phyloP scores from a whole-genome alignment of 2,888 invertebrate species.

The Brachynemurus nebulosus region DNA sequence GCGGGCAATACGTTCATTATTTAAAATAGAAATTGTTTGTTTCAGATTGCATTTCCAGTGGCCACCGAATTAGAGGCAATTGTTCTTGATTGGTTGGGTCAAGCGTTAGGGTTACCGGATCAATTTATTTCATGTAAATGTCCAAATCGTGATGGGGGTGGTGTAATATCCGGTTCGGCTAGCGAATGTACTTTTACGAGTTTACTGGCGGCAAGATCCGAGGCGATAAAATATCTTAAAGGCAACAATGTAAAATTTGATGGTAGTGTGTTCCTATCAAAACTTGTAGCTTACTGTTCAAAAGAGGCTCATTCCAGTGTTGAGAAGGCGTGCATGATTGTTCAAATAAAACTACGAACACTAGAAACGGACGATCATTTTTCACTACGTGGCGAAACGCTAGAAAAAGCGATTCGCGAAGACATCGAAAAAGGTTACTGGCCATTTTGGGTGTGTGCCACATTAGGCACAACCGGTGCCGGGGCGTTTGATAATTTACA shows the following conservation, averaged over 20 bases:
- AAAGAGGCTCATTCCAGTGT: conserved; percentile 63
- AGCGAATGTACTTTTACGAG: conserved; percentile 70
- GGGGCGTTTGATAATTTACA: conserved; percentile 71
- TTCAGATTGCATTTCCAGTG: conserved; percentile 69
- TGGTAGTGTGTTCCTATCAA: conserved; percentile 60
- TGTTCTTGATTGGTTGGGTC: conserved; percentile 70
- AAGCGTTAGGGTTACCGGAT: conserved; percentile 57
- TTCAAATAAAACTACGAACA: conserved; percentile 55
- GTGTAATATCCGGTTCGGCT: conserved; percentile 71
- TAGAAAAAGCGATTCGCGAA: conserved; percentile 50
- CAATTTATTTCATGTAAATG: conserved; percentile 45
- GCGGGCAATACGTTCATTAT: background rate
- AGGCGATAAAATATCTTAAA: conserved; percentile 54
- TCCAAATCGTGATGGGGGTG: conserved; percentile 44
- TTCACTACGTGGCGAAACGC: conserved; percentile 45
- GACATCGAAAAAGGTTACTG: conserved; percentile 60
- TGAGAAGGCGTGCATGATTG: conserved; percentile 66
- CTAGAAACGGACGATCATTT: conserved; percentile 57
- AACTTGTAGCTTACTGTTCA: conserved; percentile 62
- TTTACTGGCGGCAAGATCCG: conserved; percentile 59
- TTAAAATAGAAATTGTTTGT: conserved; percentile 13
- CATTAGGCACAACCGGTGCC: conserved; percentile 70
- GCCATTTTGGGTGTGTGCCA: conserved; percentile 73
- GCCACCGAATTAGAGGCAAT: conserved; percentile 77
- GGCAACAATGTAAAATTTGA: conserved; percentile 34